A percentile compares a stretch with the other conserved stretches of the same genome.
These are phyloP conservation scores for Melitaea cinxia DNA, from an alignment of 1,140 invertebrate genomes.

Conservation along the genomic window DNA sequence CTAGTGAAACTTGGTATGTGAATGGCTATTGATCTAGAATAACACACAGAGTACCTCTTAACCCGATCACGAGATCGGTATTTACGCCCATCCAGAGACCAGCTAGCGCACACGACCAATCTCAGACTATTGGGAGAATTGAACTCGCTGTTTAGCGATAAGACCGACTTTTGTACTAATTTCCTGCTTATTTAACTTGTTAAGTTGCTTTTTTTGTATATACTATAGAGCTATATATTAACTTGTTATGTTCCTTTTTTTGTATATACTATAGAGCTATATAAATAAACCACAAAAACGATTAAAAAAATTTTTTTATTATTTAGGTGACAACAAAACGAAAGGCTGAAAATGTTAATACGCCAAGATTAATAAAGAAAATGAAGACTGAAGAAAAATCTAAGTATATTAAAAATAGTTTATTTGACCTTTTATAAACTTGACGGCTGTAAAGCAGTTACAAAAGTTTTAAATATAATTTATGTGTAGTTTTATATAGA, in stretches of 20 bases:
- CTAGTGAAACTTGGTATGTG: no score
- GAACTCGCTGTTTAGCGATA: no score
- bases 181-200: no score
- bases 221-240: neutral
- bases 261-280: neutral
- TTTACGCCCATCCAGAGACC: no score
- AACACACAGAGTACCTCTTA: no score
- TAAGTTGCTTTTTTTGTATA: neutral
- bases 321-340: slow-evolving; percentile 71
- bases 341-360: slow-evolving; percentile 63
- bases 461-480: neutral
- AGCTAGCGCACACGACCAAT: no score
- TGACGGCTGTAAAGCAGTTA: slow-evolving; percentile 6
- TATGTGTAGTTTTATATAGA: neutral
- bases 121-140: no score
- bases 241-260: no score
- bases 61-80: no score
- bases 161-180: no score
- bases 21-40: no score
- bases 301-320: slow-evolving; percentile 39
- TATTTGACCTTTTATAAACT: slow-evolving; percentile 69
- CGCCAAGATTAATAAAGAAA: slow-evolving; percentile 73
- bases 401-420: slow-evolving; percentile 54
- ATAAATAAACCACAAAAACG: neutral
- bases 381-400: slow-evolving; percentile 63